Percentiles rank a stretch among this genome's conserved stretches.
Evolutionary conservation across 2,113 vertebrate species (phyloP).

Genomic region (Acanthochromis polyacanthus): DNA sequence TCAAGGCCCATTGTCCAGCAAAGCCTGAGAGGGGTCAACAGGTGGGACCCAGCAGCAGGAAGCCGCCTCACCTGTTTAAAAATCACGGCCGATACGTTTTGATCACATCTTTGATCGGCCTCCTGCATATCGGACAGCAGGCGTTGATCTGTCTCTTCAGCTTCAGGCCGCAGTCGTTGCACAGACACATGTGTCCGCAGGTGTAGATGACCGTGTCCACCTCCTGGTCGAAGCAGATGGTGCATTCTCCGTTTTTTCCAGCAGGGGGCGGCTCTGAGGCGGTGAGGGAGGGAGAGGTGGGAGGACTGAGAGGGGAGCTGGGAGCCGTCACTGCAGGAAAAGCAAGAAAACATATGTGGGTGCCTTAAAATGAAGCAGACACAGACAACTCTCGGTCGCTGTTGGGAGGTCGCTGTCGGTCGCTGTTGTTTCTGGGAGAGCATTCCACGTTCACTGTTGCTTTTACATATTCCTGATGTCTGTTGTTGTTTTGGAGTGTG

Average conservation of each 20-base stretch:
- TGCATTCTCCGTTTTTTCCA: slow-evolving; percentile 94
- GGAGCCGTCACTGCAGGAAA: slow-evolving; percentile 92
- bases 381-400: background rate
- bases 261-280: slow-evolving; percentile 85
- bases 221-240: slow-evolving; percentile 97
- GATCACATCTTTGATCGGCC: slow-evolving; percentile 98
- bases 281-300: slow-evolving; percentile 87
- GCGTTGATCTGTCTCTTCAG: slow-evolving; percentile 95
- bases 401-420: no score
- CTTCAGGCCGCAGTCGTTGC: slow-evolving; percentile 94
- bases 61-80: slow-evolving; percentile 29
- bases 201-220: slow-evolving; percentile 99
- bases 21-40: slow-evolving; percentile 63
- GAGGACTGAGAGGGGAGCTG: slow-evolving; percentile 95
- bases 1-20: slow-evolving; percentile 28
- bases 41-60: slow-evolving; percentile 17
- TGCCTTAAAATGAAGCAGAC: background rate
- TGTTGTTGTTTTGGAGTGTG: no score
- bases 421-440: no score
- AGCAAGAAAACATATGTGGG: slow-evolving; percentile 17
- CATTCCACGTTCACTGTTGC: no score
- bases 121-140: slow-evolving; percentile 97
- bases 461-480: no score
- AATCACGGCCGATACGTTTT: slow-evolving; percentile 96
- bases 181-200: slow-evolving; percentile 99